Percentiles rank a stretch among this genome's conserved stretches.
Evolutionary conservation across 2,113 vertebrate species (phyloP).

Genomic region (Podarcis muralis): DNA sequence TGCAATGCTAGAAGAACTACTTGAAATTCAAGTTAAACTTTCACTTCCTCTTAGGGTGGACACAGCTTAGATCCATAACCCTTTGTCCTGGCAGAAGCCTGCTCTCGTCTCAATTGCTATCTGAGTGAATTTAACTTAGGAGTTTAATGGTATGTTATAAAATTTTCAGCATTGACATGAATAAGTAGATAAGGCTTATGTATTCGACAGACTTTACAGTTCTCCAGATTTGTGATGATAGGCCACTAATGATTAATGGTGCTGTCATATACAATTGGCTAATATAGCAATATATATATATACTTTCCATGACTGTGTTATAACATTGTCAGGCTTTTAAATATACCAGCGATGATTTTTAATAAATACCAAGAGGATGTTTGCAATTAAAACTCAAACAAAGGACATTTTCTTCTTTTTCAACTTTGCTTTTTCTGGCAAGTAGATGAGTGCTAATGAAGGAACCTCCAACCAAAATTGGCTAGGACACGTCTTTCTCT

Average conservation of each 20-base stretch:
- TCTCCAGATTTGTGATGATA: neutral
- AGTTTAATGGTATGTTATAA: neutral
- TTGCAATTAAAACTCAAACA: neutral
- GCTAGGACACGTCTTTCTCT: slow-evolving; percentile 5
- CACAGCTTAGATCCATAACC: slow-evolving; percentile 10
- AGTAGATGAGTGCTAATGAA: neutral
- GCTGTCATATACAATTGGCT: neutral
- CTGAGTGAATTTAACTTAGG: slow-evolving; percentile 16
- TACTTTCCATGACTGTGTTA: neutral
- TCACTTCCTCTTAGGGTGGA: slow-evolving; percentile 34
- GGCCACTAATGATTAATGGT: slow-evolving; percentile 25
- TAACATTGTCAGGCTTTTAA: neutral
- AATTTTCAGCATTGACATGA: slow-evolving; percentile 4
- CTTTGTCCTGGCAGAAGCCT: neutral
- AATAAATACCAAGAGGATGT: neutral
- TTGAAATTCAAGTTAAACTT: slow-evolving; percentile 42
- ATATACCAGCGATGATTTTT: neutral
- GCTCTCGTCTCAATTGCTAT: slow-evolving; percentile 22
- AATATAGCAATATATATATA: neutral
- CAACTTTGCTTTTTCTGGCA: neutral
- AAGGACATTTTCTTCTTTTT: too few relatives aligned
- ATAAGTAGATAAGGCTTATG: neutral
- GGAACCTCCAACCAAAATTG: fast-evolving
- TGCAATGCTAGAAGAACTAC: slow-evolving; percentile 15
- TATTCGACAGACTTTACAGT: slow-evolving; percentile 25